A percentile compares a stretch with the other conserved stretches of the same genome.
Conservation (phyloP, 2,888 invertebrate genomes). For the Vanessa cardui region DNA sequence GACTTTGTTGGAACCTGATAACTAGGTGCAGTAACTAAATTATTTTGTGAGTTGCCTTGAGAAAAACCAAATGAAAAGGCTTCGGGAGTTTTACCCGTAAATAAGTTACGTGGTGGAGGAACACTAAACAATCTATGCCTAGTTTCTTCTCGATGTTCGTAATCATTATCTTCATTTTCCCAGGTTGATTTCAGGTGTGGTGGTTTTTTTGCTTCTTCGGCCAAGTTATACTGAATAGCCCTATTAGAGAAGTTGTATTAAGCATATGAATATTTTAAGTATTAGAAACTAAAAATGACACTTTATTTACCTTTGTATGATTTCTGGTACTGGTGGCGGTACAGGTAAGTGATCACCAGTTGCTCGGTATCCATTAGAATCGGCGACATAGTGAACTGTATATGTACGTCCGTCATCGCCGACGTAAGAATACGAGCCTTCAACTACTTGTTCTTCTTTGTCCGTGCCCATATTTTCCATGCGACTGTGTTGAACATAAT, state of each 20-base stretch:
- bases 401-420: constrained; percentile 85
- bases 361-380: constrained; percentile 90
- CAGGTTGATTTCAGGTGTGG: constrained; percentile 64
- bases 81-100: constrained; percentile 75
- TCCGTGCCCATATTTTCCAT: constrained; percentile 83
- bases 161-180: constrained; percentile 62
- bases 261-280: not conserved
- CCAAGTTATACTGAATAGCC: constrained; percentile 75
- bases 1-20: constrained; percentile 61
- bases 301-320: constrained; percentile 81
- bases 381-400: constrained; percentile 87
- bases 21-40: constrained; percentile 61
- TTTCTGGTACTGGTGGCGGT: constrained; percentile 88
- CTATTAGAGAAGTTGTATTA: constrained; percentile 49
- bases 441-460: constrained; percentile 83
- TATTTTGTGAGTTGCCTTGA: constrained; percentile 61
- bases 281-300: not conserved
- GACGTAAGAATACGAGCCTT: constrained; percentile 85
- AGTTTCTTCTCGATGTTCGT: constrained; percentile 53
- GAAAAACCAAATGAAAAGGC: constrained; percentile 72
- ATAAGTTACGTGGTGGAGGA: constrained; percentile 60
- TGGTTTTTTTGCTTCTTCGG: constrained; percentile 75
- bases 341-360: constrained; percentile 90
- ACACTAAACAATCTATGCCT: constrained; percentile 51
- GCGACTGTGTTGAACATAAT: constrained; percentile 80